A percentile compares a stretch with the other conserved stretches of the same genome.
Evolutionary conservation across 2,797 vertebrate species (phyloP).

Genomic region (Pachyuromys duprasi): DNA sequence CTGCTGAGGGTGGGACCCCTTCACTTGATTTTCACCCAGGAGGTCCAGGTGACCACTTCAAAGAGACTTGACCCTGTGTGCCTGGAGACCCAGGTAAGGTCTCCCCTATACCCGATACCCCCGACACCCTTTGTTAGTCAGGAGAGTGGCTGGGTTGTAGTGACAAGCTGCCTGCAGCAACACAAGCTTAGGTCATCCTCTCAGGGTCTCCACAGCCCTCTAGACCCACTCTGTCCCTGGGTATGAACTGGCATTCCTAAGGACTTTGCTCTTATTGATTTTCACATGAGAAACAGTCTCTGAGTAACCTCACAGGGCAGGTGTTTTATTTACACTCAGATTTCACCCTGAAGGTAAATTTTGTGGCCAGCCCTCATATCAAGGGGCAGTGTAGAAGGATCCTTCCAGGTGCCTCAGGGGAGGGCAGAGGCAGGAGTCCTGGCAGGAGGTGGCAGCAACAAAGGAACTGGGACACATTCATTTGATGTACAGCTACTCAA

Average conservation of each 20-base stretch:
- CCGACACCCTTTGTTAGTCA: not conserved
- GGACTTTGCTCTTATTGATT: not conserved
- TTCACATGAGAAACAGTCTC: fast-evolving
- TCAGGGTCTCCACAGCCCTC: too few species aligned
- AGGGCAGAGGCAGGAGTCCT: not conserved
- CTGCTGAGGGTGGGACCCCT: fast-evolving
- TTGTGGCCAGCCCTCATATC: not conserved
- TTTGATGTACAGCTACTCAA: not conserved
- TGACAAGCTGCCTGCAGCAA: fast-evolving
- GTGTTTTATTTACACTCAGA: fast-evolving
- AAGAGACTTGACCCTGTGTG: too few species aligned
- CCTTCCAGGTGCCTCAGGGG: not conserved
- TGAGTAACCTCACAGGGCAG: fast-evolving
- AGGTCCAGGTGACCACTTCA: not conserved
- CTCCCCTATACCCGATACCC: not conserved
- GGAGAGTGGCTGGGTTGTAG: not conserved
- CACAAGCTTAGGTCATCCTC: fast-evolving
- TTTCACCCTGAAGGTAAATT: not conserved
- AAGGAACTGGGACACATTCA: not conserved
- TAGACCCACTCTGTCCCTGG: fast-evolving
- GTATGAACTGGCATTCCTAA: not conserved
- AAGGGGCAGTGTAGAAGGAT: not conserved
- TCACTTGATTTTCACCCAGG: not conserved
- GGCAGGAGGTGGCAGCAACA: too few species aligned
- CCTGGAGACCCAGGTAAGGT: not conserved